A percentile compares a stretch with the other conserved stretches of the same genome.
Evolutionary conservation across 2,888 invertebrate species (phyloP).

Genomic region (Coelogynopora nodosa): DNA sequence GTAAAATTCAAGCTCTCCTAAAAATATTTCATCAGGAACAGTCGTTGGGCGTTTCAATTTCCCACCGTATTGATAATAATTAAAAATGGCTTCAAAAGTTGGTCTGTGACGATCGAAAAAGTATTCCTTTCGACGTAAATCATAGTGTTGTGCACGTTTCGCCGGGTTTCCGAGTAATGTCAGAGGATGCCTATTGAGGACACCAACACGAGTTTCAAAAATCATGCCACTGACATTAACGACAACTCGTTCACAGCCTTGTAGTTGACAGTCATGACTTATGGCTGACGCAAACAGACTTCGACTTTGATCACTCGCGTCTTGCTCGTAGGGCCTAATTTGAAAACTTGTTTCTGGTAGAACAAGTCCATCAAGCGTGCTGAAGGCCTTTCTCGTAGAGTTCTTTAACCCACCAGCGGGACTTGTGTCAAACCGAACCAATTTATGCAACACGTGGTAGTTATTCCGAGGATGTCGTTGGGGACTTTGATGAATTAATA

Average conservation of each 20-base stretch:
- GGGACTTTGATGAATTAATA: neutral
- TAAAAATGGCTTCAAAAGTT: conserved; percentile 61
- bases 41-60: conserved; percentile 57
- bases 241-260: conserved; percentile 49
- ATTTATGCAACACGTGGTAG: neutral
- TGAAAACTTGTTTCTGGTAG: conserved; percentile 1
- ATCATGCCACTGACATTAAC: conserved; percentile 61
- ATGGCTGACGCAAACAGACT: neutral
- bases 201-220: conserved; percentile 58
- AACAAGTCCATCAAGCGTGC: neutral
- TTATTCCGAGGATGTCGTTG: neutral
- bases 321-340: neutral
- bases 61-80: conserved; percentile 61
- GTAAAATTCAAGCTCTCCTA: conserved; percentile 59
- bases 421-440: neutral
- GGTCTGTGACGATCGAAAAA: conserved; percentile 61
- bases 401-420: neutral
- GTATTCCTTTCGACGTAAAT: conserved; percentile 57
- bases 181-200: conserved; percentile 58
- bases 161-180: conserved; percentile 60
- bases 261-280: neutral
- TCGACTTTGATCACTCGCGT: neutral
- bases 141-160: conserved; percentile 58
- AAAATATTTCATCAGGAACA: conserved; percentile 61
- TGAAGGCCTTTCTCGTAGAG: neutral